Conservation (phyloP, 2,888 invertebrate species). For the Drosophila peninsularis region DNA sequence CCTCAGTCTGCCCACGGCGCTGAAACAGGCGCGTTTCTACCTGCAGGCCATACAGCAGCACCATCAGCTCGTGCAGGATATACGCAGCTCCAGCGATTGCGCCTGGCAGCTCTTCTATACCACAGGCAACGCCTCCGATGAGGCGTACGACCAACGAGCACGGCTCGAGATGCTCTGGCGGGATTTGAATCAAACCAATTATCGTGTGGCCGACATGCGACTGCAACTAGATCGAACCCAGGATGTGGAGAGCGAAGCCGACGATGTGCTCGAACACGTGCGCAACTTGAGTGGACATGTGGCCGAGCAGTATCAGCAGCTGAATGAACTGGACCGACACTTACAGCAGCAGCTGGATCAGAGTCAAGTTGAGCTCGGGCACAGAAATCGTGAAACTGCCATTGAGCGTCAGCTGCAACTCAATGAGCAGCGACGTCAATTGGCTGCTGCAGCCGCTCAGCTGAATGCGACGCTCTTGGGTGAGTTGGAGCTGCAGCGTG, state of each 20-base stretch:
- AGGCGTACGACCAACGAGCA: constrained; percentile 82
- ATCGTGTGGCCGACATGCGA: constrained; percentile 81
- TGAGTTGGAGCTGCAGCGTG: constrained; percentile 85
- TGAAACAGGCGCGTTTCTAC: constrained; percentile 85
- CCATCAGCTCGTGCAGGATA: constrained; percentile 77
- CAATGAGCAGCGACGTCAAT: constrained; percentile 85
- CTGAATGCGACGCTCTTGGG: constrained; percentile 86
- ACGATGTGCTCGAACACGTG: constrained; percentile 82
- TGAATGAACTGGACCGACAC: constrained; percentile 60
- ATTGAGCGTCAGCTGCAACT: constrained; percentile 85
- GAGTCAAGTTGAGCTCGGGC: constrained; percentile 62
- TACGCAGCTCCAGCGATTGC: constrained; percentile 77
- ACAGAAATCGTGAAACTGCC: constrained; percentile 83
- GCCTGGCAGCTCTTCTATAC: constrained; percentile 80
- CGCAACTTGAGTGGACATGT: constrained; percentile 77
- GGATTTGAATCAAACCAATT: constrained; percentile 81
- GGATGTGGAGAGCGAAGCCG: constrained; percentile 80
- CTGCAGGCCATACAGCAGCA: constrained; percentile 85
- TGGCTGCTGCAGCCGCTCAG: constrained; percentile 85
- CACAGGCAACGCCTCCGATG: constrained; percentile 82
- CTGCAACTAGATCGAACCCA: constrained; percentile 80
- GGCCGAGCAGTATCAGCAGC: constrained; percentile 74
- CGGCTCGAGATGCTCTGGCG: constrained; percentile 83
- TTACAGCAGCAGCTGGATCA: constrained; percentile 72
- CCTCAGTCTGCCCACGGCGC: constrained; percentile 86